These are phyloP conservation scores for Phasianus colchicus DNA, from an alignment of 2,113 vertebrate genomes.

Conservation along the genomic window DNA sequence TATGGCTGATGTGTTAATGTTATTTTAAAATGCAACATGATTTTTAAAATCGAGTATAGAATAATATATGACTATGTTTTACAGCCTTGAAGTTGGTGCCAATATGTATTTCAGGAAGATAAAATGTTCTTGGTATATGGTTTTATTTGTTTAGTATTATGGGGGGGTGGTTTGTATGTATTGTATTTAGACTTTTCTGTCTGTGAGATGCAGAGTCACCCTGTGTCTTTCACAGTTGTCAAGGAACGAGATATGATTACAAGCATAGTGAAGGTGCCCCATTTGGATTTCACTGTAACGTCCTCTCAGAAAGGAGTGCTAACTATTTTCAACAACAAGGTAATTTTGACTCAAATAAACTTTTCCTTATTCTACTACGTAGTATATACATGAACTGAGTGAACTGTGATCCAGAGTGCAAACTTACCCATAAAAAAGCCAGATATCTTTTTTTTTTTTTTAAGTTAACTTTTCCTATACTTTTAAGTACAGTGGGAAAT, in stretches of 20 bases:
- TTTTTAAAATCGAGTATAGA: not conserved
- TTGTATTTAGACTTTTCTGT: not conserved
- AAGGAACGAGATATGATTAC: conserved; percentile 77
- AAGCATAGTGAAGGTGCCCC: conserved; percentile 74
- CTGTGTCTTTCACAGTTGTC: conserved; percentile 67
- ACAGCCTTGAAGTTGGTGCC: not conserved
- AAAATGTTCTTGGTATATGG: not conserved
- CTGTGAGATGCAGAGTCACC: not conserved
- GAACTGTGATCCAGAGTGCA: not conserved
- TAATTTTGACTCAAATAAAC: conserved; percentile 52
- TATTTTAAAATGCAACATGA: not conserved
- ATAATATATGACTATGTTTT: not conserved
- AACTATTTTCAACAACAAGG: conserved; percentile 77
- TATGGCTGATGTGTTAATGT: not conserved
- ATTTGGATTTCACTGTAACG: conserved; percentile 72
- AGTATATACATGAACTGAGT: not conserved
- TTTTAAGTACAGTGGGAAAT: not conserved
- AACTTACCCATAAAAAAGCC: not conserved
- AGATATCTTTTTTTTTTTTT: not conserved
- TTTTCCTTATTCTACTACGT: not conserved
- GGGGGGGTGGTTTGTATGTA: not conserved
- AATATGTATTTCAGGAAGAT: not conserved
- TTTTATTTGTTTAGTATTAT: not conserved
- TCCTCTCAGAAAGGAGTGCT: conserved; percentile 78
- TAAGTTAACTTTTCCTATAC: not conserved